Percentiles rank a stretch among this genome's conserved stretches.
Conservation (phyloP, 1,140 invertebrate species). For the Drosophila subpulchrella region DNA sequence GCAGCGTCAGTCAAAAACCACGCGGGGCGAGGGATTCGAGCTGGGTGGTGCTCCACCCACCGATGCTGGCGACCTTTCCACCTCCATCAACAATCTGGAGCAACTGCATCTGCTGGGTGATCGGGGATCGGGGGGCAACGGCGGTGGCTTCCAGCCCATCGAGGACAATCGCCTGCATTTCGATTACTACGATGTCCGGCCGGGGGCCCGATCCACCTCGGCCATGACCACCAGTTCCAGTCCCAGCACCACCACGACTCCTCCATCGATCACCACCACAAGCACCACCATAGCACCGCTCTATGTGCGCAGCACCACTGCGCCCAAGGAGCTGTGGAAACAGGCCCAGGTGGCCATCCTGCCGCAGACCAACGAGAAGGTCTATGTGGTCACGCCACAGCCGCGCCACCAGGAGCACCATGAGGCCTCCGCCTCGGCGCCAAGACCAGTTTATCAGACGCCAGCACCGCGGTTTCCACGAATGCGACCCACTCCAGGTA, state of each 20-base stretch:
- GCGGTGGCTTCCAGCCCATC: conserved; percentile 55
- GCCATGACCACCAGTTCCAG: conserved; percentile 9
- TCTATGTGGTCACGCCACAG: conserved; percentile 91
- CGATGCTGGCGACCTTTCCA: conserved; percentile 62
- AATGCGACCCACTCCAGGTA: conserved; percentile 86
- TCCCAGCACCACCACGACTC: conserved; percentile 11
- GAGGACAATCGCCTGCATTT: conserved; percentile 64
- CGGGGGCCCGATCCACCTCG: conserved; percentile 10
- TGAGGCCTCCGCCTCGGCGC: conserved; percentile 37
- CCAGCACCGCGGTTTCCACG: conserved; percentile 86
- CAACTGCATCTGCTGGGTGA: conserved; percentile 57
- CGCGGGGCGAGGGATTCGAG: conserved; percentile 63
- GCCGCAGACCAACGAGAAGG: conserved; percentile 90
- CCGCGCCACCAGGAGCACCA: conserved; percentile 29
- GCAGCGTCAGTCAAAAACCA: conserved; percentile 74
- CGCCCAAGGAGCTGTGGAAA: conserved; percentile 86
- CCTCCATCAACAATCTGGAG: conserved; percentile 79
- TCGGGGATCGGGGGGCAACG: conserved; percentile 19
- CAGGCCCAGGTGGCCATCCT: conserved; percentile 89
- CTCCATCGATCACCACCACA: conserved; percentile 18
- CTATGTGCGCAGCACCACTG: conserved; percentile 55
- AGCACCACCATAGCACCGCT: conserved; percentile 47
- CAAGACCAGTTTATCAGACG: conserved; percentile 85
- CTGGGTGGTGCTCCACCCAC: conserved; percentile 66
- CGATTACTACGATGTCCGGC: conserved; percentile 52